Evolutionary conservation across 64 coral and sea anemone genomes (phyloP), one percentile per base, ranked within the genome.

Genomic region (Anthopleura sola): DNA sequence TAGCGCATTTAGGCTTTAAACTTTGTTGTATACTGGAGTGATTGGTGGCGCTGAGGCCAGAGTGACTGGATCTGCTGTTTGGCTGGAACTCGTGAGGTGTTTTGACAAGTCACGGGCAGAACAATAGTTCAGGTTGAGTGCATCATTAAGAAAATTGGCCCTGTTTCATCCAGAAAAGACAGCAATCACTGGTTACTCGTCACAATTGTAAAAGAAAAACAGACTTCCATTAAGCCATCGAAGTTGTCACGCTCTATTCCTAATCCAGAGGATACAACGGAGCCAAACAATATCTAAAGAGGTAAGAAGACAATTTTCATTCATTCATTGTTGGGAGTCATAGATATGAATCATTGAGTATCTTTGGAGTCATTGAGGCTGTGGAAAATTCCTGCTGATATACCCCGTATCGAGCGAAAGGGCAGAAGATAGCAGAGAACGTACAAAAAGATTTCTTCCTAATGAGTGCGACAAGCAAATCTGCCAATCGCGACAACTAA

Each of bases 291-390:
- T 37, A 4, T 48, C 4, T 10, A 44, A 23, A 79, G 76, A 79
- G 76, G 44, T 48, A 48, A 48, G 37, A 20, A 76, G 38, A 16
- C 31, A 40, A 79, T 23, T 79, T 79, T 48, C 37, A 79, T 79
- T 48, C 44, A 79, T 48, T 79, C 24, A 48, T 26, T 1, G 11
- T 21, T 0, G n/a, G n/a, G n/a, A n/a, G n/a, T n/a, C n/a, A 7
- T 11, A 40, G 44, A 79, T 79, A 38, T 79, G 76, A 79, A 79
- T 79, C 44, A 79, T 10, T 44, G 18, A 16, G 20, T 79, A 79
- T 79, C 44, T 44, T 79, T 10, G 76, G 17, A 79, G 36, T 48
- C 18, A 18, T 44, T 44, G 37, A 24, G 38, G 19, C 24, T 20
- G 24, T 21, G 38, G 29, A 29, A 46, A 48, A 12, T 23, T 21